These are phyloP conservation scores for Amphiura filiformis DNA, from an alignment of 35 echinoderm and acorn worm genomes.

Conservation along the genomic window DNA sequence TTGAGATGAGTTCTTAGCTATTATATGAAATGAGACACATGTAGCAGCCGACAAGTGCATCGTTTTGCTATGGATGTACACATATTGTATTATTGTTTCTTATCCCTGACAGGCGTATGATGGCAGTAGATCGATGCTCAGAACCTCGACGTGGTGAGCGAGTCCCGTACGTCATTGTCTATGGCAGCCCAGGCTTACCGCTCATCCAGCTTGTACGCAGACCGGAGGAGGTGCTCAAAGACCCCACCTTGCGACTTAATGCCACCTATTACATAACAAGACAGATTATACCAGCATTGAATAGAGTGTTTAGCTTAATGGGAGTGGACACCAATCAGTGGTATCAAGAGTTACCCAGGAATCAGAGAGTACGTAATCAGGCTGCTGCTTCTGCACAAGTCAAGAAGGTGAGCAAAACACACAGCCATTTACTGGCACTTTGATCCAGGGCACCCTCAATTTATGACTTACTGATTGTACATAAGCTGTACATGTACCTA, in stretches of 20 bases:
- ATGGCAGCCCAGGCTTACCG: slow-evolving; percentile 84
- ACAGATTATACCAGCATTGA: slow-evolving; percentile 87
- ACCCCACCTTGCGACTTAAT: slow-evolving; percentile 77
- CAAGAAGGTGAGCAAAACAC: slow-evolving; percentile 22
- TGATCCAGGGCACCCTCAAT: too few species aligned
- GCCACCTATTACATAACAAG: slow-evolving; percentile 88
- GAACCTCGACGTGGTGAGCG: slow-evolving; percentile 79
- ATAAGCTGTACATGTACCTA: neutral
- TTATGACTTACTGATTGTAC: too few species aligned
- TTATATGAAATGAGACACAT: too few species aligned
- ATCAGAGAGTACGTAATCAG: slow-evolving; percentile 32
- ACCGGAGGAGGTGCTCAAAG: slow-evolving; percentile 58
- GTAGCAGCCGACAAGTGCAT: too few species aligned
- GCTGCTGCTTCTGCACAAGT: neutral
- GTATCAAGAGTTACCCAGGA: slow-evolving; percentile 88
- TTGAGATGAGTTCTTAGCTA: too few species aligned
- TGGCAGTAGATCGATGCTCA: slow-evolving; percentile 64
- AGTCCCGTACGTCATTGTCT: slow-evolving; percentile 87
- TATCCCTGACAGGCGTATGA: slow-evolving; percentile 80
- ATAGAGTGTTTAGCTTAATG: slow-evolving; percentile 84
- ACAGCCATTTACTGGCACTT: too few species aligned
- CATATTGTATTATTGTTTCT: too few species aligned
- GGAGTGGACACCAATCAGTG: slow-evolving; percentile 78
- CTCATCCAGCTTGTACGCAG: slow-evolving; percentile 82
- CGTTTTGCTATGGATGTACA: too few species aligned